Percentiles rank a stretch among this genome's conserved stretches.
These are phyloP conservation scores for Pteronura brasiliensis DNA, from an alignment of 2,113 vertebrate species.

Conservation along the genomic window DNA sequence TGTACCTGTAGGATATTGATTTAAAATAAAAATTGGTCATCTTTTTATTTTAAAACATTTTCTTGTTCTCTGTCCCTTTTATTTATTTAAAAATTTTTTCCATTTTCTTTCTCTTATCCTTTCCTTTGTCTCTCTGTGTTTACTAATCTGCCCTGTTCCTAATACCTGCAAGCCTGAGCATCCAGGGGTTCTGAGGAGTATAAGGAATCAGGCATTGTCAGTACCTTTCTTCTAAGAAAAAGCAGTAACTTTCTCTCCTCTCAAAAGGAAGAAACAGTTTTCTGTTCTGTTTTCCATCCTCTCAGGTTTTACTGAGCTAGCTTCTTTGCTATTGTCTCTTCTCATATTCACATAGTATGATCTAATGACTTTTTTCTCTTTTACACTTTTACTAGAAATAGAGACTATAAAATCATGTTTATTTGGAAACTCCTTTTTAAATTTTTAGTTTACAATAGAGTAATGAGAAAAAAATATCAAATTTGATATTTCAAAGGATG, in stretches of 20 bases:
- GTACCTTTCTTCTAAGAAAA: neutral
- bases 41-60: neutral
- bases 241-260: neutral
- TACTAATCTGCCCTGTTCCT: neutral
- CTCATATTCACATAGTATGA: neutral
- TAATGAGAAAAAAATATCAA: neutral
- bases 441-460: neutral
- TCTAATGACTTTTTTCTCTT: neutral
- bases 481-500: neutral
- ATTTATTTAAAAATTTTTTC: neutral
- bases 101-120: neutral
- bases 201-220: too few species aligned
- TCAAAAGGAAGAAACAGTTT: neutral
- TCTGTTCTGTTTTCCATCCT: neutral
- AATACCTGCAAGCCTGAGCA: rapidly evolving
- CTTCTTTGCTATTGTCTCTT: neutral
- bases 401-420: neutral
- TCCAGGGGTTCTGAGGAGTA: neutral
- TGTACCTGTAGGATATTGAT: neutral
- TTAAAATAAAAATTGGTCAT: neutral
- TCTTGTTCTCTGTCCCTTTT: neutral
- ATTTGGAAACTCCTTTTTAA: neutral
- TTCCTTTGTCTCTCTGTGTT: neutral
- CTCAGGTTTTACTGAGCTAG: neutral
- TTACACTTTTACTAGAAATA: neutral